Evolutionary conservation across 2,113 vertebrate genomes (phyloP).

Genomic region (Trinectes maculatus): DNA sequence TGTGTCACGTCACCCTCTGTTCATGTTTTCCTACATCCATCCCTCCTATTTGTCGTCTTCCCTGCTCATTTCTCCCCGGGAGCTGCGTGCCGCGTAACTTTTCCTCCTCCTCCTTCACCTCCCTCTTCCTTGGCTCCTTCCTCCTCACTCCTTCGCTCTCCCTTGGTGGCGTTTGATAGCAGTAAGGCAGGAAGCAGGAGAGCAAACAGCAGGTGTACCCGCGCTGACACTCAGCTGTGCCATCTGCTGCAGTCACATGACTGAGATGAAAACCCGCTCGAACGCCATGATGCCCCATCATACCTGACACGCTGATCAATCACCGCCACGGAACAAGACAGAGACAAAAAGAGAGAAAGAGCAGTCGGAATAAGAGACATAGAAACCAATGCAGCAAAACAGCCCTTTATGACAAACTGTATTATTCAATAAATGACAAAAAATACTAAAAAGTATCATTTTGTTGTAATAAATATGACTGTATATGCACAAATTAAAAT

Average conservation of each 20-base stretch:
- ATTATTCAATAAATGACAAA: too few species aligned
- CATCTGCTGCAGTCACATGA: constrained; percentile 91
- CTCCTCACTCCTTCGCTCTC: constrained; percentile 49
- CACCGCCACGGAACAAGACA: constrained; percentile 71
- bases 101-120: constrained; percentile 14
- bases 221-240: constrained; percentile 84
- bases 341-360: constrained; percentile 30
- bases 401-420: constrained; percentile 24
- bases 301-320: constrained; percentile 97
- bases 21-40: constrained; percentile 43
- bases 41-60: constrained; percentile 23
- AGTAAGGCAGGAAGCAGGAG: constrained; percentile 78
- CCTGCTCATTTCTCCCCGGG: background rate
- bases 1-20: constrained; percentile 29
- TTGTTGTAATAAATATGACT: background rate
- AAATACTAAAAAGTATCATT: too few species aligned
- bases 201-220: constrained; percentile 90
- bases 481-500: too few species aligned
- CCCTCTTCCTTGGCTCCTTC: constrained; percentile 34
- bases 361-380: constrained; percentile 16
- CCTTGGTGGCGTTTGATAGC: constrained; percentile 83
- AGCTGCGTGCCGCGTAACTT: constrained; percentile 31
- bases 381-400: constrained; percentile 12
- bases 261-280: constrained; percentile 86
- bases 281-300: constrained; percentile 90